Percentiles rank a stretch among this genome's conserved stretches.
Conservation (phyloP, 35 echinoderm and acorn worm species). For the Patiria miniata region DNA sequence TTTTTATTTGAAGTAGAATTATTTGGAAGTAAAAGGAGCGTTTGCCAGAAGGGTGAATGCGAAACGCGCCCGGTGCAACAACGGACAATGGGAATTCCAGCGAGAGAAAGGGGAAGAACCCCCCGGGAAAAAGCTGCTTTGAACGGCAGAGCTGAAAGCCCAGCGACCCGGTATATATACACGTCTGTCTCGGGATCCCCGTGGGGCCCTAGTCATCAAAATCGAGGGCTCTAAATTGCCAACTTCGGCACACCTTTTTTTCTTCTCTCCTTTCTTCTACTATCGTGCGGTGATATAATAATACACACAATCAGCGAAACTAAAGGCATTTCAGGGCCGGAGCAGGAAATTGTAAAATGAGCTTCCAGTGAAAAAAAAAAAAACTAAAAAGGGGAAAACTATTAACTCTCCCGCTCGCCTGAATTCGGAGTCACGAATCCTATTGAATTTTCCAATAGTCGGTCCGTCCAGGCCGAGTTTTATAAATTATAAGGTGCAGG, state of each 20-base stretch:
- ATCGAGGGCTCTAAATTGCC: background rate
- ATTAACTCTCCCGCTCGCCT: too few relatives aligned
- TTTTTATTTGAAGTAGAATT: background rate
- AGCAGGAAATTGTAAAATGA: too few relatives aligned
- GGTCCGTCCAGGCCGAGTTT: too few relatives aligned
- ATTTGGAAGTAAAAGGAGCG: background rate
- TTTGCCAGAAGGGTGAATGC: constrained; percentile 14
- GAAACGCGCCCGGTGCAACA: background rate
- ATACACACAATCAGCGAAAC: too few relatives aligned
- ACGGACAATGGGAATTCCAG: background rate
- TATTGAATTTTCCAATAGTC: too few relatives aligned
- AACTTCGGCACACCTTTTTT: constrained; percentile 1
- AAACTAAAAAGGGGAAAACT: too few relatives aligned
- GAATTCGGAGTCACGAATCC: too few relatives aligned
- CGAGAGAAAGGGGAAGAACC: background rate
- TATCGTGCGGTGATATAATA: too few relatives aligned
- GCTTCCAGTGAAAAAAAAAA: too few relatives aligned
- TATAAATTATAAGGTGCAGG: too few relatives aligned
- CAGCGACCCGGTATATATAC: background rate
- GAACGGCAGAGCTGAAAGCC: background rate
- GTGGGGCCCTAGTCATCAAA: background rate
- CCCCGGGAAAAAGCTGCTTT: background rate
- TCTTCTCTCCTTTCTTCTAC: too few relatives aligned
- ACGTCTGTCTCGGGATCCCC: background rate
- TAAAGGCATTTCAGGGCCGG: too few relatives aligned